A percentile compares a stretch with the other conserved stretches of the same genome.
phyloP scores from a whole-genome alignment of 2,797 vertebrate genomes.

The Silurus aristotelis region DNA sequence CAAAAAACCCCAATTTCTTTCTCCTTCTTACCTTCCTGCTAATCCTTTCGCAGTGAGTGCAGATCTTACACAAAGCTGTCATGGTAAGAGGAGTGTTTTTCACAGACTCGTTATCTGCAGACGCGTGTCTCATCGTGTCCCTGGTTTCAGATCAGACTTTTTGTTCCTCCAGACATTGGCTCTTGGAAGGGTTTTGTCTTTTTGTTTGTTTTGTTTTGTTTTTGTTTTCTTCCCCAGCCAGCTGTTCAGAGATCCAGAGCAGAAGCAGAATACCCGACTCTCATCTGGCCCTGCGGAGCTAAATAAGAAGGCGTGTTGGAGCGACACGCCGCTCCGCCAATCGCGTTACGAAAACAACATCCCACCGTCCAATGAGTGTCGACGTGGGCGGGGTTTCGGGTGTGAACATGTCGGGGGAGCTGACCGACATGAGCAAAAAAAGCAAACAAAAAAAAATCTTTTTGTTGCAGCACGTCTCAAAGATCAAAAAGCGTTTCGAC shows the following conservation, averaged over 20 bases:
- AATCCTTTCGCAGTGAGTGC: slow-evolving; percentile 76
- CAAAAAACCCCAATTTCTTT: not conserved
- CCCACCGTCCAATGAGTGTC: slow-evolving; percentile 59
- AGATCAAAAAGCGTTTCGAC: too few relatives aligned
- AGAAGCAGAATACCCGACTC: slow-evolving; percentile 69
- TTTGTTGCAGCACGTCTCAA: too few relatives aligned
- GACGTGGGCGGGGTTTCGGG: slow-evolving; percentile 38
- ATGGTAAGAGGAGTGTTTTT: slow-evolving; percentile 70
- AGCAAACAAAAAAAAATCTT: too few relatives aligned
- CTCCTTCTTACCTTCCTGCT: slow-evolving; percentile 76
- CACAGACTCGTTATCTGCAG: slow-evolving; percentile 69
- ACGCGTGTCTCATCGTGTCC: slow-evolving; percentile 77
- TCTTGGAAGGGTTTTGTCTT: slow-evolving; percentile 26
- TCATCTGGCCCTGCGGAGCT: slow-evolving; percentile 62
- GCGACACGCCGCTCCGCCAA: slow-evolving; percentile 64
- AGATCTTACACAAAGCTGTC: slow-evolving; percentile 75
- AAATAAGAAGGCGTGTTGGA: slow-evolving; percentile 70
- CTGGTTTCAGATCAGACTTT: slow-evolving; percentile 57
- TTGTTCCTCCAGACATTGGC: slow-evolving; percentile 73
- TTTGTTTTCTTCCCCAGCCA: slow-evolving; percentile 51
- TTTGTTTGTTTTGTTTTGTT: too few relatives aligned
- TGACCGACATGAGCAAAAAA: not conserved
- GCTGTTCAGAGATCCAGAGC: slow-evolving; percentile 69
- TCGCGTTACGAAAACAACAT: slow-evolving; percentile 64
- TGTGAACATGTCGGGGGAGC: slow-evolving; percentile 13